These are phyloP conservation scores for Leptopilina myrica DNA, from an alignment of 2,888 invertebrate genomes.

Conservation along the genomic window DNA sequence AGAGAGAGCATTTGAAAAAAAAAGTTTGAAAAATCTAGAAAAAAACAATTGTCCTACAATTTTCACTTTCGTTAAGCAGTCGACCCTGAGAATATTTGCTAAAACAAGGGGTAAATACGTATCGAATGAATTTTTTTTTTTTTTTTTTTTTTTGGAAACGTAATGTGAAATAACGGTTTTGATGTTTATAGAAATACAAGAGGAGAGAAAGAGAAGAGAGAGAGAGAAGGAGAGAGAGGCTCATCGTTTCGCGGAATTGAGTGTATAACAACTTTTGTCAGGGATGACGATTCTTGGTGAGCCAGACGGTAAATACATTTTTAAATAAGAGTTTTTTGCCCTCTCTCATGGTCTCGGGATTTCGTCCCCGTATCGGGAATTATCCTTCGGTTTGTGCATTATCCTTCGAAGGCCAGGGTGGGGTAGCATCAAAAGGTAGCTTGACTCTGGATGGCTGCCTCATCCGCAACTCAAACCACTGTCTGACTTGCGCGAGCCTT, in stretches of 20 bases:
- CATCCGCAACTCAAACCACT: conserved; percentile 62
- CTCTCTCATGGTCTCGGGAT: conserved; percentile 66
- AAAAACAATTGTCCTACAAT: too few species aligned
- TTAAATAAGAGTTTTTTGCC: conserved; percentile 75
- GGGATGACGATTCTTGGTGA: conserved; percentile 56
- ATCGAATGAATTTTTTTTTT: too few species aligned
- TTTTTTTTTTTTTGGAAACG: too few species aligned
- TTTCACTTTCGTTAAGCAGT: too few species aligned
- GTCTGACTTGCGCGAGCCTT: conserved; percentile 72
- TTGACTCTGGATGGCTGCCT: conserved; percentile 54
- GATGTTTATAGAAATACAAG: too few species aligned
- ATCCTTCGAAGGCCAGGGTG: conserved; percentile 68
- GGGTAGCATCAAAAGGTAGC: conserved; percentile 72
- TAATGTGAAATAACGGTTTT: too few species aligned
- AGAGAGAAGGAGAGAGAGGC: too few species aligned
- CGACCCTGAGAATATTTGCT: too few species aligned
- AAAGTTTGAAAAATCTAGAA: too few species aligned
- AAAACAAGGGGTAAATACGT: too few species aligned
- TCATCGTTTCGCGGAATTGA: conserved; percentile 42
- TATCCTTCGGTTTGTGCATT: conserved; percentile 76
- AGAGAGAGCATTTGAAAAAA: too few species aligned
- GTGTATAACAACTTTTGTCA: conserved; percentile 46
- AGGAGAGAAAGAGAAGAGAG: too few species aligned
- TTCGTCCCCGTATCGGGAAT: conserved; percentile 75
- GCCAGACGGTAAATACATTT: conserved; percentile 75